Percentiles rank a stretch among this genome's conserved stretches.
Conservation (phyloP, 2,113 vertebrate species). For the Castor canadensis region DNA sequence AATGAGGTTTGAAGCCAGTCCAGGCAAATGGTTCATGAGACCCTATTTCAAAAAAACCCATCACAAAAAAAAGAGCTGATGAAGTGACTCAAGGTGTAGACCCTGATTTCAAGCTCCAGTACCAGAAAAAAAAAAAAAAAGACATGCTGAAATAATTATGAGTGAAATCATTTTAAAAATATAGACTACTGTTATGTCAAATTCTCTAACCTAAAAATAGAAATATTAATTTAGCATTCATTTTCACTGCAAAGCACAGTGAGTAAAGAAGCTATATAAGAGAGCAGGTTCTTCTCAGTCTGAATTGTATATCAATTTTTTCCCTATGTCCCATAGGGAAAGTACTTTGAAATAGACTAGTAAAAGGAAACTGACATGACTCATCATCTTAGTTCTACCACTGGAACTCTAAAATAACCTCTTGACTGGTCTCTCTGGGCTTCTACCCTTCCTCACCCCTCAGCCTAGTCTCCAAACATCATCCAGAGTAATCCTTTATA, state of each 20-base stretch:
- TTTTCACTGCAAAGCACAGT: slow-evolving; percentile 25
- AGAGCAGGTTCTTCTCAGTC: background rate
- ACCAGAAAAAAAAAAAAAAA: no score
- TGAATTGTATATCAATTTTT: background rate
- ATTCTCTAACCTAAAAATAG: background rate
- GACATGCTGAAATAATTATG: background rate
- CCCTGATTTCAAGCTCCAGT: no score
- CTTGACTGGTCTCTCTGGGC: background rate
- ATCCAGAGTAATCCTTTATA: background rate
- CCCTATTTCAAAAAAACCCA: no score
- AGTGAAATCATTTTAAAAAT: background rate
- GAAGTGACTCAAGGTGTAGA: no score
- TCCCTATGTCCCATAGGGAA: background rate
- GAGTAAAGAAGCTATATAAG: background rate
- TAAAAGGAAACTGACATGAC: background rate
- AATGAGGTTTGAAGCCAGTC: no score
- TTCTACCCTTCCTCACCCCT: background rate
- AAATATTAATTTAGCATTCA: background rate
- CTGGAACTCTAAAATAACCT: background rate
- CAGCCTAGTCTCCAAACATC: background rate
- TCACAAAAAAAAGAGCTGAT: no score
- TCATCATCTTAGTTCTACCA: background rate
- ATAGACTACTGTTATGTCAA: background rate
- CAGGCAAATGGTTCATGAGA: no score
- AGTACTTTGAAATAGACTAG: background rate